Evolutionary conservation across 2,797 vertebrate genomes (phyloP), one percentile per base, ranked within the genome.

Genomic region (Clarias pachynema): DNA sequence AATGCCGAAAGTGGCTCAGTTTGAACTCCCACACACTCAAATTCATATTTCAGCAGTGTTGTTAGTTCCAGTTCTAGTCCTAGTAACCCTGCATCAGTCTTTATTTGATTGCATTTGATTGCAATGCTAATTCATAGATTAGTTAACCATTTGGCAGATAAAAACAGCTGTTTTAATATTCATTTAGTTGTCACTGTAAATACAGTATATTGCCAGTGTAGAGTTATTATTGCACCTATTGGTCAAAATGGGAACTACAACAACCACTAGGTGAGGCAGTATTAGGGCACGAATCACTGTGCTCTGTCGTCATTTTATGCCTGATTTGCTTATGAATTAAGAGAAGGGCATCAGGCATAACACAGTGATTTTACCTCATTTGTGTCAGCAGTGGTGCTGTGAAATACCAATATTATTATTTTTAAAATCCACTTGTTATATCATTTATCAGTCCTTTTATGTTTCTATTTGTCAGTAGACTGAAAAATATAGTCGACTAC

Each of bases 1-100:
- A 56, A 57, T 53, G 63, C 83, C 74, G 74, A 65, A 85, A 70
- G 59, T 79, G 68, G 31, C 79, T 85, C 84, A 53, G 69, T 73
- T 79, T 77, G 69, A 86, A 60, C 81, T 82, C 70, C 86, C 60
- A 73, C 79, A 73, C 82, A 63, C 75, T 75, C 37, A 79, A 44
- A 81, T 79, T 87, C 78, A 73, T 83, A 44, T 74, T 82, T 82
- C 78, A 68, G 59, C n/a, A 26, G 60, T 12, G 63, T 26, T 53
- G 63, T 24, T 53, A 44, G n/a, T 53, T 53, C 0, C 56, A 34
- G 69, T 34, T n/a, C 49, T 44, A 44, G 44, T 44, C 44, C 12
- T 84, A 40, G 20, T 59, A 40, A 26, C 57, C 24, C 49, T 29
- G 37, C 16, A 20, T 53, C 60, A 80, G n/a, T 53, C 40, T 79